Percentiles rank a stretch among this genome's conserved stretches.
Evolutionary conservation across 2,888 invertebrate genomes (phyloP).

Genomic region (Cybosia mesomella): DNA sequence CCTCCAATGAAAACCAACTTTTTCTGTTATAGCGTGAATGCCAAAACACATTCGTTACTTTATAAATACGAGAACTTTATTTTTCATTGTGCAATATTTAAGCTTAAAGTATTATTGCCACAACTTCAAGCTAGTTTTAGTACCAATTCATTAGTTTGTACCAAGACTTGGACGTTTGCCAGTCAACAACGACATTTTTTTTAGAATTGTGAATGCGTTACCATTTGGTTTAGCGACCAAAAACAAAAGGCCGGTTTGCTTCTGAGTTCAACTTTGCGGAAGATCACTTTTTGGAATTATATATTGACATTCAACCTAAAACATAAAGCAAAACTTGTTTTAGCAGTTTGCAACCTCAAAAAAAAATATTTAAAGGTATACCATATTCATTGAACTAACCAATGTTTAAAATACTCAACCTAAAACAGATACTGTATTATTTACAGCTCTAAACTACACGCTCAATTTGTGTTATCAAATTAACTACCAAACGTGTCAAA

Average conservation of each 20-base stretch:
- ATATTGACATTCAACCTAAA: background rate
- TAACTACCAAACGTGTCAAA: background rate
- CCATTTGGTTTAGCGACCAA: background rate
- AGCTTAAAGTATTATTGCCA: conserved; percentile 31
- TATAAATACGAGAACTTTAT: background rate
- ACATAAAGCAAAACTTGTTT: background rate
- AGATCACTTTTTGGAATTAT: background rate
- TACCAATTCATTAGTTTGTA: conserved; percentile 27
- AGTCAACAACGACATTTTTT: conserved; percentile 7
- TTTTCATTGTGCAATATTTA: conserved; percentile 22
- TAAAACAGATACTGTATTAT: too few relatives aligned
- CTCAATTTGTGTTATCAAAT: background rate
- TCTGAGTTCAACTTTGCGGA: background rate
- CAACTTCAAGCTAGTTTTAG: conserved; percentile 26
- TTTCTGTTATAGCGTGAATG: background rate
- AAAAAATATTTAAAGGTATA: too few relatives aligned
- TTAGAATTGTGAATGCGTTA: background rate
- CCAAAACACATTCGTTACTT: conserved; percentile 12
- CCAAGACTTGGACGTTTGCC: conserved; percentile 42
- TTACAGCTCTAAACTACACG: too few relatives aligned
- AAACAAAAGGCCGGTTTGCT: background rate
- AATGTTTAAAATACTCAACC: too few relatives aligned
- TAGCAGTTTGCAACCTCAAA: background rate
- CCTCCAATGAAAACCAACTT: background rate
- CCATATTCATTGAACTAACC: too few relatives aligned